phyloP scores from a whole-genome alignment of 2,888 invertebrate species.

The Andricus curvator region DNA sequence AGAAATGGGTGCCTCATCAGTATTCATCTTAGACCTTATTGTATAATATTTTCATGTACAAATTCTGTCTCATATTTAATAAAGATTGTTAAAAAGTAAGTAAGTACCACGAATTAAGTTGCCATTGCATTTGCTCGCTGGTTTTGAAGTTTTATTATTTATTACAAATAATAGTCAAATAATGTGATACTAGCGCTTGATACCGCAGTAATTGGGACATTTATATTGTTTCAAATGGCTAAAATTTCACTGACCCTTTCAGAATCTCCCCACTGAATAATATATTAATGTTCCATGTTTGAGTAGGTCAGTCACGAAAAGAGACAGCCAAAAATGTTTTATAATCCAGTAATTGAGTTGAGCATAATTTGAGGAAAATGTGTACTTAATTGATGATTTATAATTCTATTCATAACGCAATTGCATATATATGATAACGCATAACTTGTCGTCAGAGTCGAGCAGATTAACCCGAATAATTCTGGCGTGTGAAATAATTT shows the following conservation, averaged over 20 bases:
- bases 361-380: neutral
- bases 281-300: neutral
- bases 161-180: too few relatives aligned
- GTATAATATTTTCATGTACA: too few relatives aligned
- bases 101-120: too few relatives aligned
- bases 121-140: too few relatives aligned
- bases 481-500: constrained; percentile 38
- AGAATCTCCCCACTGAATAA: neutral
- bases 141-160: too few relatives aligned
- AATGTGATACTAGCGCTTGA: too few relatives aligned
- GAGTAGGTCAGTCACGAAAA: neutral
- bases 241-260: neutral
- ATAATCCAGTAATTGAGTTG: constrained; percentile 16
- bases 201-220: too few relatives aligned
- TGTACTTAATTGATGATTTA: constrained; percentile 11
- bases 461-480: constrained; percentile 28
- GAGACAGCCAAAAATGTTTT: neutral
- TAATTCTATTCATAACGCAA: constrained; percentile 30
- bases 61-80: too few relatives aligned
- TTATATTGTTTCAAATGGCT: neutral
- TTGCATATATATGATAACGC: neutral
- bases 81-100: too few relatives aligned
- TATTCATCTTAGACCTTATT: too few relatives aligned
- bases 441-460: neutral
- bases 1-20: too few relatives aligned